These are phyloP conservation scores for Episyrphus balteatus DNA, from an alignment of 1,140 invertebrate species.

Conservation along the genomic window DNA sequence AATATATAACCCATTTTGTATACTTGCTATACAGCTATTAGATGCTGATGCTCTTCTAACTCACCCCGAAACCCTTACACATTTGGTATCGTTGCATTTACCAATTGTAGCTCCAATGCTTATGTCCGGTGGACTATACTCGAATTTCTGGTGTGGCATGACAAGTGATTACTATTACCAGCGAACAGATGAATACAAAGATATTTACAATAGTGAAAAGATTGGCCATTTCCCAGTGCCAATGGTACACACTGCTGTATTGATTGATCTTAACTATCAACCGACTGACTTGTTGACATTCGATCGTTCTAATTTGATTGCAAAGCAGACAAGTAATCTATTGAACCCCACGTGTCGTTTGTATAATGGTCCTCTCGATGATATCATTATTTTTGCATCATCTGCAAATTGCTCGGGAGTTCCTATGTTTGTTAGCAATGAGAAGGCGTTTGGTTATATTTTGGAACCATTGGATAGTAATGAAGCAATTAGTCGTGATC, in stretches of 20 bases:
- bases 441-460: constrained; percentile 70
- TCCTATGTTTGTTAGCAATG: constrained; percentile 69
- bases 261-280: constrained; percentile 61
- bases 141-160: constrained; percentile 95
- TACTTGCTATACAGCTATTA: constrained; percentile 56
- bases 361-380: constrained; percentile 73
- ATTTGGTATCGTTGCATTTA: constrained; percentile 55
- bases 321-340: constrained; percentile 20
- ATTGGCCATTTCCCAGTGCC: constrained; percentile 74
- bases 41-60: constrained; percentile 83
- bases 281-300: constrained; percentile 66
- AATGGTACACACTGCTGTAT: constrained; percentile 83
- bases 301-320: constrained; percentile 45
- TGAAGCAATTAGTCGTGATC: constrained; percentile 52
- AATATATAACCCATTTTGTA: constrained; percentile 1
- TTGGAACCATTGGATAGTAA: constrained; percentile 66
- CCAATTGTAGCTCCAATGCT: constrained; percentile 73
- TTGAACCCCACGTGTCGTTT: constrained; percentile 5
- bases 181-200: constrained; percentile 75
- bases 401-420: constrained; percentile 64
- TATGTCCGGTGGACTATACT: constrained; percentile 75
- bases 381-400: constrained; percentile 88
- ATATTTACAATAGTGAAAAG: constrained; percentile 62
- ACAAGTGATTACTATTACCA: constrained; percentile 77
- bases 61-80: constrained; percentile 54